Percentiles rank a stretch among this genome's conserved stretches.
phyloP scores from a whole-genome alignment of 2,888 invertebrate genomes.

The Campoplex capitator region DNA sequence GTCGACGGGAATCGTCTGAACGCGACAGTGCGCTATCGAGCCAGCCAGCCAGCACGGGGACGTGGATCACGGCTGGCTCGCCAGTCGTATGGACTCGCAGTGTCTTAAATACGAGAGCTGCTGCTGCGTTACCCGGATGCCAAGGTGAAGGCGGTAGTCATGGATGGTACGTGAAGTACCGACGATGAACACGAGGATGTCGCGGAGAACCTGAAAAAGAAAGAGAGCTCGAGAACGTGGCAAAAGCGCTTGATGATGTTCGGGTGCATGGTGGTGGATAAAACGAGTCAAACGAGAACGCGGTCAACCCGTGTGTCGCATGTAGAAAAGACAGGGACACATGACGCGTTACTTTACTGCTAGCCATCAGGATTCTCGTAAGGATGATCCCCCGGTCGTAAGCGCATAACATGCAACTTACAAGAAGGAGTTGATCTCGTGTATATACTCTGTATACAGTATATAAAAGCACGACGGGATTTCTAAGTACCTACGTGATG shows the following conservation, averaged over 20 bases:
- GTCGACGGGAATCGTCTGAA: constrained; percentile 74
- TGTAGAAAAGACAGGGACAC: constrained; percentile 69
- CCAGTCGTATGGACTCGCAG: constrained; percentile 41
- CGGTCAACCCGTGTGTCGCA: constrained; percentile 67
- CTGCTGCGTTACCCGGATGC: constrained; percentile 60
- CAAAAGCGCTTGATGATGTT: constrained; percentile 56
- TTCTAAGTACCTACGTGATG: constrained; percentile 84
- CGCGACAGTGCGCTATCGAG: constrained; percentile 34
- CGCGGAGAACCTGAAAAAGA: constrained; percentile 52
- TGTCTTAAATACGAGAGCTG: constrained; percentile 49
- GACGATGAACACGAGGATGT: constrained; percentile 61
- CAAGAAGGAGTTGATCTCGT: constrained; percentile 47
- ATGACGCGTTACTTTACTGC: constrained; percentile 70
- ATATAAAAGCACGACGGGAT: constrained; percentile 79
- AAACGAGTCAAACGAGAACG: constrained; percentile 80
- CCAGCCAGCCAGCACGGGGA: constrained; percentile 66
- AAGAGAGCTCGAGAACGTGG: constrained; percentile 60
- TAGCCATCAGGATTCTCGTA: constrained; percentile 56
- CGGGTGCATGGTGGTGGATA: constrained; percentile 60
- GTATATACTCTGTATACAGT: constrained; percentile 64
- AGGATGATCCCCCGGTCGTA: constrained; percentile 63
- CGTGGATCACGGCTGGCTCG: constrained; percentile 57
- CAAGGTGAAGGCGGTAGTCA: constrained; percentile 67
- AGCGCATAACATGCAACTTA: constrained; percentile 53
- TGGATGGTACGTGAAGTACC: constrained; percentile 67